A percentile compares a stretch with the other conserved stretches of the same genome.
Conservation (phyloP, 2,888 invertebrate species). For the Anarsia innoxiella region DNA sequence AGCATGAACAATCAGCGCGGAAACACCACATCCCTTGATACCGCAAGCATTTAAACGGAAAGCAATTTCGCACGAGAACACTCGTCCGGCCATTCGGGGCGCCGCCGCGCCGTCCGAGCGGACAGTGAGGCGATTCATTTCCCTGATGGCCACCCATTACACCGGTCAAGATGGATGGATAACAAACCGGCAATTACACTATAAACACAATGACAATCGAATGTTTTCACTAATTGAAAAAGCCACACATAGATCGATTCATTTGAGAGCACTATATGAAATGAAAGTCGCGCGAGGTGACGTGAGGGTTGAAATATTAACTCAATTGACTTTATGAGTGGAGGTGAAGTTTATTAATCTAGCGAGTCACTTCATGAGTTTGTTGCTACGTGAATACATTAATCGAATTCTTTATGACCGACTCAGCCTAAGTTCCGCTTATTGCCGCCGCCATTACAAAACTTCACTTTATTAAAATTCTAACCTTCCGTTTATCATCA, state of each 20-base stretch:
- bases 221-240: constrained; percentile 72
- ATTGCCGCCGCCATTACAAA: too few species aligned
- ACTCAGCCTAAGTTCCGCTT: too few species aligned
- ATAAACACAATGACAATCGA: constrained; percentile 70
- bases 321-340: constrained; percentile 63
- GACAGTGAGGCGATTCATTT: constrained; percentile 55
- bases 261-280: constrained; percentile 69
- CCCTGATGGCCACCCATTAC: constrained; percentile 70
- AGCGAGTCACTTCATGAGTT: constrained; percentile 44
- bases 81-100: constrained; percentile 39
- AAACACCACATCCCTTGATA: constrained; percentile 43
- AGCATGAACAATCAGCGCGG: constrained; percentile 37
- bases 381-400: constrained; percentile 35
- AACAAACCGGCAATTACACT: constrained; percentile 70
- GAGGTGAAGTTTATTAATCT: constrained; percentile 64
- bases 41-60: constrained; percentile 52
- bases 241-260: constrained; percentile 58
- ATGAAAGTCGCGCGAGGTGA: constrained; percentile 56
- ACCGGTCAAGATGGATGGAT: constrained; percentile 69
- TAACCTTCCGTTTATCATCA: too few species aligned
- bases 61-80: constrained; percentile 56
- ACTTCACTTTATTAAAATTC: too few species aligned
- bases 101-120: constrained; percentile 28
- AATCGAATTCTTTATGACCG: constrained; percentile 38
- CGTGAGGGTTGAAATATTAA: constrained; percentile 63